Base-by-base conservation (phyloP, 2,888 invertebrate genomes). In the Theretra japonica region DNA sequence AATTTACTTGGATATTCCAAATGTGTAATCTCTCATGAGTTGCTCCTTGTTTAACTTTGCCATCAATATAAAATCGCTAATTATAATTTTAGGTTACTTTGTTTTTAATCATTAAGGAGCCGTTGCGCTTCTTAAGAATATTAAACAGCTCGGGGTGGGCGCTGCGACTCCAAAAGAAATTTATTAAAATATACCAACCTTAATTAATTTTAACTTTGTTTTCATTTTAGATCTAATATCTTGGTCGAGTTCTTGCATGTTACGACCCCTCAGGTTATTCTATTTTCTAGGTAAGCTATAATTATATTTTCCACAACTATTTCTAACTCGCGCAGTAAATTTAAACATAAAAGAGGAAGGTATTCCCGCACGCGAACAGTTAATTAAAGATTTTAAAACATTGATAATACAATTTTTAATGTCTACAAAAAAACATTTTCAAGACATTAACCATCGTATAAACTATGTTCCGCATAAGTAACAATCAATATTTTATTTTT, bases 361-460 rank as follows among this genome's bases (percentile, higher is more conserved):
- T 76, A 72, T 75, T 65, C 73, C 69, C 62, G 48, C 80, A 80
- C 80, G 80, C 80, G 72, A 80, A 73, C 71, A 74, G 74, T 73
- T 76, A 78, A 79, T 80, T 79, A 79, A 57, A 73, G 75, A 77
- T 75, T 76, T 72, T 71, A 62, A 72, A 76, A 74, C 53, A 75
- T 72, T 72, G 72, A 75, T 74, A 75, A 30, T 50, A 7, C 69
- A 69, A 56, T 50, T 62, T 74, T 72, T 70, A 53, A 53, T 53
- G 53, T 53, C 53, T 53, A 53, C 53, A 53, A 53, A 53, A 53
- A 53, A 53, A 53, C 19, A n/a, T 19, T 53, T 53, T 53, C 53
- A n/a, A n/a, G 53, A n/a, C 53, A 53, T n/a, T 19, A 53, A 41
- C 19, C n/a, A 53, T 53, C 5, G n/a, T 53, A 25, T 58, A 15